phyloP scores from a whole-genome alignment of 1,140 invertebrate species.

The Conus ventricosus region DNA sequence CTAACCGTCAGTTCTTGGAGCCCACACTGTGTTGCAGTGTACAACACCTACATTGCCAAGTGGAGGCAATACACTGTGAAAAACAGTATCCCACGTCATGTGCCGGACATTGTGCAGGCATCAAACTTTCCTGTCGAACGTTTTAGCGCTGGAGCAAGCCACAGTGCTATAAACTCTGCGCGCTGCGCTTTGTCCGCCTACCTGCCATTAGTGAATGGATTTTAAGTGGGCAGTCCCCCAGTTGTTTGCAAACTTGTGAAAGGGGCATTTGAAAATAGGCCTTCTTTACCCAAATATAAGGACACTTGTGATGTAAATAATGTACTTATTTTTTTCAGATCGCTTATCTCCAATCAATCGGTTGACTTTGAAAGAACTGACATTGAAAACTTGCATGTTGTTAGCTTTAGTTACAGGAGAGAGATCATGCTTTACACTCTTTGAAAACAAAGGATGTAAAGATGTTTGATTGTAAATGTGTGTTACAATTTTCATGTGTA shows the following conservation, averaged over 20 bases:
- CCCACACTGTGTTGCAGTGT: conserved; percentile 34
- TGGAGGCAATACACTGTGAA: conserved; percentile 39
- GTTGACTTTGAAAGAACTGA: conserved; percentile 33
- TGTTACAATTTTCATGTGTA: not conserved
- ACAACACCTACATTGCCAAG: conserved; percentile 39
- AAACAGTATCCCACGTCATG: conserved; percentile 36
- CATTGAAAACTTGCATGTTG: conserved; percentile 38
- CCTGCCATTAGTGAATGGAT: conserved; percentile 19
- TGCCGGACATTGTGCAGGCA: conserved; percentile 22
- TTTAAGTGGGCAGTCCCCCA: conserved; percentile 29
- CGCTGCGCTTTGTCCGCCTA: conserved; percentile 35
- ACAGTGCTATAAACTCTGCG: conserved; percentile 41
- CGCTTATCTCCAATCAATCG: not conserved
- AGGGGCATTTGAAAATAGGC: conserved; percentile 39
- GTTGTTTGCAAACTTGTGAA: conserved; percentile 34
- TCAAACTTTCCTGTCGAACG: conserved; percentile 34
- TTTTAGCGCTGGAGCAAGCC: conserved; percentile 21
- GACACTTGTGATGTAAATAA: conserved; percentile 41
- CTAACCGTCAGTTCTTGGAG: conserved; percentile 43
- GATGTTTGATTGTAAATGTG: conserved; percentile 1
- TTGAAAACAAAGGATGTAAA: conserved; percentile 11
- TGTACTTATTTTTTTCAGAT: conserved; percentile 35
- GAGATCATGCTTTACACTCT: conserved; percentile 20
- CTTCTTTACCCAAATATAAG: conserved; percentile 29
- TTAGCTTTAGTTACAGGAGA: conserved; percentile 24